Evolutionary conservation across 1,140 invertebrate genomes (phyloP).

Genomic region (Antheraea pernyi): DNA sequence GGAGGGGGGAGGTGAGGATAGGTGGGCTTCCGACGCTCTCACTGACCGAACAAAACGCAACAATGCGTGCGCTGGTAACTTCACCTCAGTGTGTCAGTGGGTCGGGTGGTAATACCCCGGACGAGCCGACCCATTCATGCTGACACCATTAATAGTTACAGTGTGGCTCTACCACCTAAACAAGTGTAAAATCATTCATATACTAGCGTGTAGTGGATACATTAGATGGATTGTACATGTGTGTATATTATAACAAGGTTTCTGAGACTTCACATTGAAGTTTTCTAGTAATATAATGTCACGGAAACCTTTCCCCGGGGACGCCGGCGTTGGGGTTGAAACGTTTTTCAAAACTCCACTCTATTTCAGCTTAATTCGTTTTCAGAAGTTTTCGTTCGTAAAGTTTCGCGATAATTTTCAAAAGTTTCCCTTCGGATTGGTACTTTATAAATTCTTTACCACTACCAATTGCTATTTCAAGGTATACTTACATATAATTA

Average conservation of each 20-base stretch:
- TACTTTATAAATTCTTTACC: slow-evolving; percentile 26
- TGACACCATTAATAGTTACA: no score
- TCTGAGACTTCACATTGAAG: not conserved
- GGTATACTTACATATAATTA: not conserved
- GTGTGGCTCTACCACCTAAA: no score
- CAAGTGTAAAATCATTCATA: not conserved
- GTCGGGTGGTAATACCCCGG: no score
- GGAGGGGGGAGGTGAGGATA: no score
- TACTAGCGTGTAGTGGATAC: no score
- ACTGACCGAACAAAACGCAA: no score
- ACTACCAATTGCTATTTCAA: not conserved
- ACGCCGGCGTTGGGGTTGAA: slow-evolving; percentile 11
- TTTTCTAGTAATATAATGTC: not conserved
- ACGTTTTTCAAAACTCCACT: slow-evolving; percentile 26
- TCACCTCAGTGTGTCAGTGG: no score
- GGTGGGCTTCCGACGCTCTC: no score
- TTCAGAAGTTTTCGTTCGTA: slow-evolving; percentile 21
- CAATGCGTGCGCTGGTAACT: no score
- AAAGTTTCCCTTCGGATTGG: slow-evolving; percentile 26
- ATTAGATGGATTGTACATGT: no score
- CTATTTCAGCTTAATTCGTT: slow-evolving; percentile 31
- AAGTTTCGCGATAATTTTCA: slow-evolving; percentile 34
- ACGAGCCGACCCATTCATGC: no score
- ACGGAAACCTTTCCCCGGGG: not conserved
- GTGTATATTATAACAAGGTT: not conserved